Evolutionary conservation across 2,888 invertebrate species (phyloP).

Genomic region (Erebia ligea): DNA sequence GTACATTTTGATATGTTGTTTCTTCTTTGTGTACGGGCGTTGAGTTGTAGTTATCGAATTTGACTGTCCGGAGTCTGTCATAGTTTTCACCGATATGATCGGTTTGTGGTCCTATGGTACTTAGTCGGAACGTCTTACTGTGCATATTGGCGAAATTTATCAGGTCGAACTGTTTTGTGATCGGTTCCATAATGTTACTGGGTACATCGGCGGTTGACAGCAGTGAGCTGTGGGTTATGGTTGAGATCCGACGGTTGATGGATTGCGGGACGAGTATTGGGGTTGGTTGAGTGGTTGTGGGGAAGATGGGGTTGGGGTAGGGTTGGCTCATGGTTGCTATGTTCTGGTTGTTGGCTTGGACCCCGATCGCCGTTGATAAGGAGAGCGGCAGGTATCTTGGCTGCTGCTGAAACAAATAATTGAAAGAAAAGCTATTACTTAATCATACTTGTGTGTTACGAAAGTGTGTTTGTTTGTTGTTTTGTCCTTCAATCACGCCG

Average conservation of each 20-base stretch:
- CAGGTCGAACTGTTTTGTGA: conserved; percentile 66
- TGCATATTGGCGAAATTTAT: conserved; percentile 66
- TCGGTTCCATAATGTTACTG: conserved; percentile 62
- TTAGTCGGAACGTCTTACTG: conserved; percentile 50
- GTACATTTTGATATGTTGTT: conserved; percentile 67
- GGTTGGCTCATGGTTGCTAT: conserved; percentile 71
- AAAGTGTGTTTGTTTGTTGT: too few relatives aligned
- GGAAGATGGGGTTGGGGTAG: conserved; percentile 64
- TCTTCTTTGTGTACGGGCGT: conserved; percentile 63
- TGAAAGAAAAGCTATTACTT: too few relatives aligned
- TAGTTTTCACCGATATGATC: conserved; percentile 62
- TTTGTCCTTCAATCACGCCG: too few relatives aligned
- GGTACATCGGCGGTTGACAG: conserved; percentile 53
- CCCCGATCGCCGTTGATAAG: conserved; percentile 64
- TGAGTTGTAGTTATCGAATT: conserved; percentile 61
- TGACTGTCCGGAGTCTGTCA: conserved; percentile 59
- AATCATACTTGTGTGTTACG: too few relatives aligned
- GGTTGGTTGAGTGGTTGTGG: conserved; percentile 20
- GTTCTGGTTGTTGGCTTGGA: conserved; percentile 63
- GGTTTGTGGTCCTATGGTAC: conserved; percentile 58
- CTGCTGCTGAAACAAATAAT: conserved; percentile 52
- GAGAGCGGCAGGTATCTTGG: conserved; percentile 76
- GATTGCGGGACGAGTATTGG: conserved; percentile 48
- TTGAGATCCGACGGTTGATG: conserved; percentile 48
- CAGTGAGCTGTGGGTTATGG: conserved; percentile 53